Evolutionary conservation across 2,113 vertebrate species (phyloP).

Genomic region (Aegithalos caudatus): DNA sequence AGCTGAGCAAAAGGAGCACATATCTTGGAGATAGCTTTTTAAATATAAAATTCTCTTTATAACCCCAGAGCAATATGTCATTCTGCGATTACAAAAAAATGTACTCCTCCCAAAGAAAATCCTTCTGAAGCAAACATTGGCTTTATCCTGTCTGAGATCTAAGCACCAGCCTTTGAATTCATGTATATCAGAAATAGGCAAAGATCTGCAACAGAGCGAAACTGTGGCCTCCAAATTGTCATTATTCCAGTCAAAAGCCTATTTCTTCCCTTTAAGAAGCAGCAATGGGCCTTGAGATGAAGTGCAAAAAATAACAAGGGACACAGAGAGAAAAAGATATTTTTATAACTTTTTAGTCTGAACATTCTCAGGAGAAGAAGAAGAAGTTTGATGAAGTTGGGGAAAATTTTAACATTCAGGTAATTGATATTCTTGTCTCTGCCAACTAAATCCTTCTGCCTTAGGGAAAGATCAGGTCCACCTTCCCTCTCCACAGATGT

Average conservation of each 20-base stretch:
- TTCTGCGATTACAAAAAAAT: neutral
- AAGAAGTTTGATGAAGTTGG: neutral
- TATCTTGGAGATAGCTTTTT: slow-evolving; percentile 24
- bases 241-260: neutral
- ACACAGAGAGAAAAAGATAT: neutral
- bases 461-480: neutral
- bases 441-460: neutral
- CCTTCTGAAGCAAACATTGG: slow-evolving; percentile 24
- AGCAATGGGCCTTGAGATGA: neutral
- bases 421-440: neutral
- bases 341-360: neutral
- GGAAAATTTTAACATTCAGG: neutral
- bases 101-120: slow-evolving; percentile 13
- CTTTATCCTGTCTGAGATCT: slow-evolving; percentile 19
- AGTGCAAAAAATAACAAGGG: neutral
- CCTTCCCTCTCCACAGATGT: neutral
- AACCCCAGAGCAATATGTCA: slow-evolving; percentile 44
- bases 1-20: slow-evolving; percentile 2
- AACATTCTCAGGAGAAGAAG: neutral
- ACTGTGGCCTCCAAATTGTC: neutral
- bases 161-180: slow-evolving; percentile 1
- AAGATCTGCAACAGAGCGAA: neutral
- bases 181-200: neutral
- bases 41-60: slow-evolving; percentile 41
- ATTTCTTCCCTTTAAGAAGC: neutral